Conservation (phyloP, 2,113 vertebrate species). For the Brienomyrus longianalis region DNA sequence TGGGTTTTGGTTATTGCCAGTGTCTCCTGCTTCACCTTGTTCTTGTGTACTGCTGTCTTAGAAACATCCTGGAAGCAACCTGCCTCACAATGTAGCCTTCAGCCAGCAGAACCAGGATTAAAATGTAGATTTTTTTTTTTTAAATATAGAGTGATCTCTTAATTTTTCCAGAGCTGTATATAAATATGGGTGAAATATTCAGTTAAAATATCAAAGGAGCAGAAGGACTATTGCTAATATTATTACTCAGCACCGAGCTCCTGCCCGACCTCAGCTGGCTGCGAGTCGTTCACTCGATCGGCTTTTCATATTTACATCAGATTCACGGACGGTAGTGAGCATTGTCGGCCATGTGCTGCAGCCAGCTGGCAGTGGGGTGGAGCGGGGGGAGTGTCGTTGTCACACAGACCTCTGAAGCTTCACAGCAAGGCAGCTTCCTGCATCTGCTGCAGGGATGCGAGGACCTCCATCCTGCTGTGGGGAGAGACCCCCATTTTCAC, state of each 20-base stretch:
- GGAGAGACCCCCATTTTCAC: background rate
- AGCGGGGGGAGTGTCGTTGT: background rate
- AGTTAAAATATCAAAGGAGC: background rate
- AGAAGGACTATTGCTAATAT: background rate
- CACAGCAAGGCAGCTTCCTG: background rate
- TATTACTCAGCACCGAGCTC: background rate
- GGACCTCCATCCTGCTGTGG: background rate
- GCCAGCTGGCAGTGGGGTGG: background rate
- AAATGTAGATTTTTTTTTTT: background rate
- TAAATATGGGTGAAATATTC: background rate
- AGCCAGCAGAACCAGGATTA: background rate
- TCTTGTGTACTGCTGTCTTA: background rate
- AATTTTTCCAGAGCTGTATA: background rate
- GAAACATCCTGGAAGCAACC: background rate
- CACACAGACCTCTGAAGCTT: background rate
- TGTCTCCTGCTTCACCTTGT: no score
- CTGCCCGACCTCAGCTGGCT: background rate
- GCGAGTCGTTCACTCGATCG: background rate
- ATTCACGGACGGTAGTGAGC: background rate
- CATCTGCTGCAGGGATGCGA: background rate
- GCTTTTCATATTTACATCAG: background rate
- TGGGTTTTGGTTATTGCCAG: no score
- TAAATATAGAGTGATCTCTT: background rate
- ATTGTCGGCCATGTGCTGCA: background rate
- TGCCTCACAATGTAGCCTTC: background rate